A percentile compares a stretch with the other conserved stretches of the same genome.
phyloP scores from a whole-genome alignment of 2,888 invertebrate genomes.

The Heliconius sara region DNA sequence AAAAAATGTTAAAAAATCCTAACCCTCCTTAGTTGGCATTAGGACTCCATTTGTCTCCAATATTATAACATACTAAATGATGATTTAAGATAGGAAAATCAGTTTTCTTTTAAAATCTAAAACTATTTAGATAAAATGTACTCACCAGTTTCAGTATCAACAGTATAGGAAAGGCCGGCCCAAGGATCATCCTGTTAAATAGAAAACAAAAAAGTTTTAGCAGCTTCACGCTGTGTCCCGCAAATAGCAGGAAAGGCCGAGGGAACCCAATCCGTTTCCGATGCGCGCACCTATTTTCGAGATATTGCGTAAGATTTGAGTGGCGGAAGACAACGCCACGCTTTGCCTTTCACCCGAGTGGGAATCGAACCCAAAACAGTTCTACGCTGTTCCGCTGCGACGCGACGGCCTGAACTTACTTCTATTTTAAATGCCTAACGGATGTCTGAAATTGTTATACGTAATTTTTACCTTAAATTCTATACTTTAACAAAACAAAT shows the following conservation, averaged over 20 bases:
- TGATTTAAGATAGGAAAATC: too few relatives aligned
- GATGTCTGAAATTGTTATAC: too few relatives aligned
- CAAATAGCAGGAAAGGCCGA: background rate
- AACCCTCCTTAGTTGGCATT: too few relatives aligned
- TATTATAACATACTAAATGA: background rate
- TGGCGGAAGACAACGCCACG: too few relatives aligned
- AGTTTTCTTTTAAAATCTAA: too few relatives aligned
- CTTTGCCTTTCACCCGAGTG: background rate
- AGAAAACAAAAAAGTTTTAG: background rate
- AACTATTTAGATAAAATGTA: background rate
- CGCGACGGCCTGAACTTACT: too few relatives aligned
- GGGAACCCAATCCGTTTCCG: background rate
- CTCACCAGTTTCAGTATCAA: conserved; percentile 94
- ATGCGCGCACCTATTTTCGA: too few relatives aligned
- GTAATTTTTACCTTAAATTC: background rate
- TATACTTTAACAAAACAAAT: background rate
- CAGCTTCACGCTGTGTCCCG: conserved; percentile 11
- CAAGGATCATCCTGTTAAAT: conserved; percentile 86
- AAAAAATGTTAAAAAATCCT: too few relatives aligned
- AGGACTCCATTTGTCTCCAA: too few relatives aligned
- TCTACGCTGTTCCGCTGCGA: background rate
- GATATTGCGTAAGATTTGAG: too few relatives aligned
- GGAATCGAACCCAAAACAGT: background rate
- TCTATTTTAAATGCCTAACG: too few relatives aligned
- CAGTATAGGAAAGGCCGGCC: conserved; percentile 92